Base-by-base conservation (phyloP, 2,797 vertebrate genomes). In the Percopsis omiscomaycus region DNA sequence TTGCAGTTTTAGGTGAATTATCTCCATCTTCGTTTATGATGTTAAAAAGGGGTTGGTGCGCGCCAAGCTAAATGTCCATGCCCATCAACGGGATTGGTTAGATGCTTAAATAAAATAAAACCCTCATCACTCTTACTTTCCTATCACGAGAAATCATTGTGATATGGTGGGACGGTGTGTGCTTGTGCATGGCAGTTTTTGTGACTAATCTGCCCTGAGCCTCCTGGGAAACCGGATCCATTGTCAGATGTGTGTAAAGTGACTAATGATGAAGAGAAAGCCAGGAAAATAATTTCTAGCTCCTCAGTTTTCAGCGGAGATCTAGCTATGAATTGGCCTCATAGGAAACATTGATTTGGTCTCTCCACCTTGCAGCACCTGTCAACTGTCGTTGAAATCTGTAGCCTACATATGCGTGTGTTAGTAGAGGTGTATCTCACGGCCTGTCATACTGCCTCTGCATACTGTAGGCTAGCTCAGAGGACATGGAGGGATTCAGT, bases 321-420 rank as follows among this genome's bases (percentile, higher is more conserved):
- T 82, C 73, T 44, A 68, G 73, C 66, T 62, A 68, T 84, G 78
- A 84, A 86, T 78, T 77, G 75, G 75, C 58, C 82, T 65, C 71
- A 3, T 45, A 76, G 82, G 81, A 80, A 64, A 71, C 49, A 77
- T 16, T 30, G 61, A 58, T 49, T 59, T 62, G 46, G 11, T 48
- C 46, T 47, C 47, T 57, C 32, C 8, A 56, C 28, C 29, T 44
- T 71, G 68, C 65, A 16, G 59, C 50, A 37, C 55, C 59, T 73
- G 57, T 63, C 60, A 51, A 30, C 1, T 70, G 44, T 70, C 5
- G 32, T 1, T 5, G 32, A 5, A 37, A 37, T 37, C 32, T 37
- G 5, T 37, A 37, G 8, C 32, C 32, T 37, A 22, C 22, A 22
- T 22, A 22, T 22, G 54, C 55, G 61, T 74, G 56, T 56, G 30